These are phyloP conservation scores for Clivina fossor DNA, from an alignment of 2,888 invertebrate genomes.

Conservation along the genomic window DNA sequence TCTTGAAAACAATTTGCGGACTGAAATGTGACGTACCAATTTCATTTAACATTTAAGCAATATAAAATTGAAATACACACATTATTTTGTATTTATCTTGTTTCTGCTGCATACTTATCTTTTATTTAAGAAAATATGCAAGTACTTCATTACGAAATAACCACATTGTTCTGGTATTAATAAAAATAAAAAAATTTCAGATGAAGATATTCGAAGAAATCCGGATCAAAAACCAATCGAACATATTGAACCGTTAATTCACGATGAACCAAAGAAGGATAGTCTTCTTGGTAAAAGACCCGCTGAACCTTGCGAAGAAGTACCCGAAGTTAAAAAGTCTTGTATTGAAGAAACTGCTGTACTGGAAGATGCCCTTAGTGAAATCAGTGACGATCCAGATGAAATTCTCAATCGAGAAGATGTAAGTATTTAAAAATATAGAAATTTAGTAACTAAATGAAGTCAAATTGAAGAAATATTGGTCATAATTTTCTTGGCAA, in stretches of 20 bases:
- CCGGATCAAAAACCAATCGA: conserved; percentile 23
- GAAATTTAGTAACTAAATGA: conserved; percentile 6
- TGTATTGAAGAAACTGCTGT: conserved; percentile 53
- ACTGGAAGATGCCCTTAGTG: conserved; percentile 75
- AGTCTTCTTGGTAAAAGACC: conserved; percentile 43
- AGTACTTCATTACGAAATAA: too few species aligned
- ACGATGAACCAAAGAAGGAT: conserved; percentile 41
- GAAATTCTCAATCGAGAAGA: conserved; percentile 83
- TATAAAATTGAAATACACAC: neutral
- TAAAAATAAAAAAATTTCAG: conserved; percentile 4
- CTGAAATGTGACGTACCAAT: too few species aligned
- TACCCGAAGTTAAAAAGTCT: conserved; percentile 55
- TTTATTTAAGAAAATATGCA: too few species aligned
- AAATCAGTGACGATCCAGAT: conserved; percentile 87
- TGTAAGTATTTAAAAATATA: conserved; percentile 44
- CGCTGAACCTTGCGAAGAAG: conserved; percentile 51
- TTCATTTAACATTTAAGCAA: too few species aligned
- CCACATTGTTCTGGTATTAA: too few species aligned
- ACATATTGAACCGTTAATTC: conserved; percentile 40
- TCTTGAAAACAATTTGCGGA: neutral
- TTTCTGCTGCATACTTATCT: neutral
- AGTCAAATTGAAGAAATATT: neutral
- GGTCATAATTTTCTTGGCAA: conserved; percentile 9
- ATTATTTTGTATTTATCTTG: neutral
- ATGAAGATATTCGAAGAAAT: conserved; percentile 25